Evolutionary conservation across 1,140 invertebrate genomes (phyloP).

Genomic region (Drosophila funebris): DNA sequence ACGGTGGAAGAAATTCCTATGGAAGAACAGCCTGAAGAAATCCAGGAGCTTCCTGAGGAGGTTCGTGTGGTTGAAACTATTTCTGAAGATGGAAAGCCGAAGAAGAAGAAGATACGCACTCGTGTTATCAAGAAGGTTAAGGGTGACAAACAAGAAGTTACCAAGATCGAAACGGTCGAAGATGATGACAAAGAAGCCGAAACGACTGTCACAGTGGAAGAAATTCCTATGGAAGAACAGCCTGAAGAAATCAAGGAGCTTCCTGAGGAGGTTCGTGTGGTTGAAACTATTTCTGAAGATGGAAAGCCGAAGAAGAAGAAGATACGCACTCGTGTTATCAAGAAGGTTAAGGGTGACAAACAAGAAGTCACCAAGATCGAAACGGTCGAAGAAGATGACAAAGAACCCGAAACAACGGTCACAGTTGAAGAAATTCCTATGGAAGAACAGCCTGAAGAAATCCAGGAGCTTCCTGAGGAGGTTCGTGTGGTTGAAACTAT

Average conservation of each 20-base stretch:
- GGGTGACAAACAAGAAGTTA: slow-evolving; percentile 75
- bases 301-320: slow-evolving; percentile 35
- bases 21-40: slow-evolving; percentile 24
- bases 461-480: slow-evolving; percentile 35
- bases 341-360: slow-evolving; percentile 70
- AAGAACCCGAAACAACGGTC: slow-evolving; percentile 71
- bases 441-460: slow-evolving; percentile 24
- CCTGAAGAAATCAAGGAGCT: slow-evolving; percentile 31
- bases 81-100: slow-evolving; percentile 18
- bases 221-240: slow-evolving; percentile 28
- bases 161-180: slow-evolving; percentile 82
- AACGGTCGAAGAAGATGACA: slow-evolving; percentile 82
- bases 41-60: slow-evolving; percentile 35
- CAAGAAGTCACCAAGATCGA: slow-evolving; percentile 80
- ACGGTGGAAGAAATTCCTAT: slow-evolving; percentile 50
- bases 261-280: slow-evolving; percentile 30
- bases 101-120: slow-evolving; percentile 54
- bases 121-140: slow-evolving; percentile 69
- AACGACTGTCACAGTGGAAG: slow-evolving; percentile 64
- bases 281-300: slow-evolving; percentile 16
- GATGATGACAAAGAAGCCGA: slow-evolving; percentile 79
- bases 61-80: slow-evolving; percentile 20
- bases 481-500: slow-evolving; percentile 46
- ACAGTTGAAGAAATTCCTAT: slow-evolving; percentile 48
- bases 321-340: slow-evolving; percentile 61